Percentiles rank a stretch among this genome's conserved stretches.
Conservation (phyloP, 2,797 vertebrate species). For the Emydoidea blandingii region DNA sequence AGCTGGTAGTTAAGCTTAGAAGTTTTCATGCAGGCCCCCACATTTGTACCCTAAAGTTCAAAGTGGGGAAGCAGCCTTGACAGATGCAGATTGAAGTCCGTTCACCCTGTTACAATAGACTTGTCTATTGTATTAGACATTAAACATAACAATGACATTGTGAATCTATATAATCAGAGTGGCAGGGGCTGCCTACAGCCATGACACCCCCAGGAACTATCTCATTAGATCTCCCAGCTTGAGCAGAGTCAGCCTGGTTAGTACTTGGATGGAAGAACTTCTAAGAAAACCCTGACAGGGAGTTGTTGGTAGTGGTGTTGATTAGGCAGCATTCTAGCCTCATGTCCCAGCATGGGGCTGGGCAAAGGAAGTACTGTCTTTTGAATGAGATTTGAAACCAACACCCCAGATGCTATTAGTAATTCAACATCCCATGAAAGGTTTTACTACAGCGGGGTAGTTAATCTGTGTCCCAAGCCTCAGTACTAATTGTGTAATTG, state of each 20-base stretch:
- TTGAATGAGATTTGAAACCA: neutral
- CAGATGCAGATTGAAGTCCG: neutral
- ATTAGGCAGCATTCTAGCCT: neutral
- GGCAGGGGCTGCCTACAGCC: neutral
- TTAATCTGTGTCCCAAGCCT: neutral
- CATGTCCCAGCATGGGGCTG: neutral
- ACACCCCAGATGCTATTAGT: neutral
- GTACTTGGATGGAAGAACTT: neutral
- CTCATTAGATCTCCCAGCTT: neutral
- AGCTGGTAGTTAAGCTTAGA: no score
- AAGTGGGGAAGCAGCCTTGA: no score
- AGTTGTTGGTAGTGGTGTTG: rapidly evolving
- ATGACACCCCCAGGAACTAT: neutral
- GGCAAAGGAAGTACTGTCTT: neutral
- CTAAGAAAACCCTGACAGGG: neutral
- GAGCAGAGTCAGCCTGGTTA: neutral
- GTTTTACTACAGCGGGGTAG: neutral
- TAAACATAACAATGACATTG: neutral
- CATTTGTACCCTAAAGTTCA: no score
- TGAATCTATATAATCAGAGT: neutral
- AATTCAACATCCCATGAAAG: neutral
- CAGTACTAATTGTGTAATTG: rapidly evolving
- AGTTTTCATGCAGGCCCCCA: no score
- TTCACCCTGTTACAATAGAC: neutral
- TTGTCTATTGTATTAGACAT: neutral